Evolutionary conservation across 2,113 vertebrate genomes (phyloP).

Genomic region (Caranx ignobilis): DNA sequence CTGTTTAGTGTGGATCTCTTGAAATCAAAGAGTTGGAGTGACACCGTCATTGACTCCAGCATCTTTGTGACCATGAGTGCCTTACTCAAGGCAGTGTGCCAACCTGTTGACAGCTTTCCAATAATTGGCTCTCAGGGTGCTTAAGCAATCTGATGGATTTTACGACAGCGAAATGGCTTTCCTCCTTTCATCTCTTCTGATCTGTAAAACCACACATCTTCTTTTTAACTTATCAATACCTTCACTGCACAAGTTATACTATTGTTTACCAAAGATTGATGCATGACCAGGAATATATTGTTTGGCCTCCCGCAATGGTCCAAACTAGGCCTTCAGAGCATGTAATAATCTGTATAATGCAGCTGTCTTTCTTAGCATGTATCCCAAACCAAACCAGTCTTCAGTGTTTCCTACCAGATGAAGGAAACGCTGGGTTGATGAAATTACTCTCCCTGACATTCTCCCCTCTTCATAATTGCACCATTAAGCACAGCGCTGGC

Average conservation of each 20-base stretch:
- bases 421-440: conserved; percentile 21
- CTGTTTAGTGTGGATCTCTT: background rate
- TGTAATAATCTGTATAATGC: background rate
- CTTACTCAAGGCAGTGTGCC: conserved; percentile 19
- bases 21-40: background rate
- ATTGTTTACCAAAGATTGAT: conserved; percentile 30
- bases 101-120: conserved; percentile 37
- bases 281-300: conserved; percentile 34
- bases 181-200: background rate
- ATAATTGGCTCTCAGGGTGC: conserved; percentile 20
- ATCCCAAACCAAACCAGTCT: background rate
- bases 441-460: background rate
- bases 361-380: background rate
- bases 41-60: conserved; percentile 20
- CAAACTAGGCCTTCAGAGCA: conserved; percentile 5
- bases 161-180: background rate
- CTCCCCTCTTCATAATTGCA: conserved; percentile 31
- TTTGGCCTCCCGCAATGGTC: conserved; percentile 5
- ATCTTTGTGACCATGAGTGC: conserved; percentile 3
- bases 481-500: conserved; percentile 35
- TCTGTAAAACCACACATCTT: conserved; percentile 2
- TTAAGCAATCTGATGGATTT: conserved; percentile 13
- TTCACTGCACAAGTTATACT: conserved; percentile 9
- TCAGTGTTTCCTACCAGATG: conserved; percentile 15
- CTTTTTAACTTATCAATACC: conserved; percentile 9